Percentiles rank a stretch among this genome's conserved stretches.
Conservation (phyloP, 2,888 invertebrate species). For the Ormia ochracea region DNA sequence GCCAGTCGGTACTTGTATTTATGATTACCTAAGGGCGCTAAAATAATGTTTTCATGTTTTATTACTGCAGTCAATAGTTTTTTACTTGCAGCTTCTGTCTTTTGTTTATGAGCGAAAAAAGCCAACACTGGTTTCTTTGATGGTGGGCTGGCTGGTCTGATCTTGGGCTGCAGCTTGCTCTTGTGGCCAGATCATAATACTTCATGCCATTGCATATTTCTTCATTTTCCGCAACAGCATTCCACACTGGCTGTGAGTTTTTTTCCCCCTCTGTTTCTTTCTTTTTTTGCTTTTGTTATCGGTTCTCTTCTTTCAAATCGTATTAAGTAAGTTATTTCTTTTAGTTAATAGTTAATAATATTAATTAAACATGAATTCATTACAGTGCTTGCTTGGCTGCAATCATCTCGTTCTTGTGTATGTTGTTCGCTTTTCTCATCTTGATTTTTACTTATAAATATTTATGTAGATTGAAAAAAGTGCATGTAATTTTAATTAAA, state of each 20-base stretch:
- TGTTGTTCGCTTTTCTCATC: neutral
- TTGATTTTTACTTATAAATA: conserved; percentile 26
- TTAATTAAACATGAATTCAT: conserved; percentile 53
- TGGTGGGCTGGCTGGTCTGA: conserved; percentile 35
- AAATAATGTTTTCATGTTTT: conserved; percentile 22
- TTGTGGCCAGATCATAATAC: conserved; percentile 7
- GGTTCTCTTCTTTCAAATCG: neutral
- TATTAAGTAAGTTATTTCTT: conserved; percentile 55
- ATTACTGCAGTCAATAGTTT: conserved; percentile 16
- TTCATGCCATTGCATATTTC: conserved; percentile 3
- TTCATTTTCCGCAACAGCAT: neutral
- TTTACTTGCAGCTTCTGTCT: conserved; percentile 46
- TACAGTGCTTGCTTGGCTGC: conserved; percentile 3
- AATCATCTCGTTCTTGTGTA: conserved; percentile 2
- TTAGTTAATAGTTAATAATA: conserved; percentile 48
- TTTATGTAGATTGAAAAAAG: conserved; percentile 25
- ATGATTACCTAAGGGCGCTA: conserved; percentile 50
- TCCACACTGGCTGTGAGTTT: neutral
- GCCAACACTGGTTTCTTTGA: neutral
- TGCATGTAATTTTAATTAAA: conserved; percentile 46
- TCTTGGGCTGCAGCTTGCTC: too few relatives aligned
- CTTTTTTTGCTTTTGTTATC: too few relatives aligned
- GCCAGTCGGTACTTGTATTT: conserved; percentile 26
- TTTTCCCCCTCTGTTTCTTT: too few relatives aligned
- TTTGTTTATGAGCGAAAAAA: conserved; percentile 17